A percentile compares a stretch with the other conserved stretches of the same genome.
phyloP scores from a whole-genome alignment of 2,797 vertebrate genomes.

The Helicolenus hilgendorfi region DNA sequence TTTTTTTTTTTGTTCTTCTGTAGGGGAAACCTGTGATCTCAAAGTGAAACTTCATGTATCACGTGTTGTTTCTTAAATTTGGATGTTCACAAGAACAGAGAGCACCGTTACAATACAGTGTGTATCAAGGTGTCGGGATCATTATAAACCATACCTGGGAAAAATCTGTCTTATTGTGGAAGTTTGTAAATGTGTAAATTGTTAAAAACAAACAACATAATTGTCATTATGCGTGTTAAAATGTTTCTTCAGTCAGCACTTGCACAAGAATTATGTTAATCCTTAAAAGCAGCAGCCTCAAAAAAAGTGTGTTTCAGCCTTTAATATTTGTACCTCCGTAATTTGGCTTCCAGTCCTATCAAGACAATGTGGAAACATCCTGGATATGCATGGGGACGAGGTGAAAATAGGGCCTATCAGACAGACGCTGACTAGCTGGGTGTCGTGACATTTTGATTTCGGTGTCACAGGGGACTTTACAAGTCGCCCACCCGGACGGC shows the following conservation, averaged over 20 bases:
- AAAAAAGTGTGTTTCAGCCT: background rate
- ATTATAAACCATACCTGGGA: background rate
- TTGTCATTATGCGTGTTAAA: background rate
- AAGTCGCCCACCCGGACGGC: conserved; percentile 31
- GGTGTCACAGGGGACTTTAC: conserved; percentile 25
- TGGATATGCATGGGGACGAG: background rate
- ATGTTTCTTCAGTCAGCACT: background rate
- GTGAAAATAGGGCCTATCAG: conserved; percentile 4
- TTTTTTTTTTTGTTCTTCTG: background rate
- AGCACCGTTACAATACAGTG: background rate
- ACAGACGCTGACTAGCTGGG: background rate
- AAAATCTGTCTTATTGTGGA: background rate
- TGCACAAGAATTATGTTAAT: background rate
- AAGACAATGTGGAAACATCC: background rate
- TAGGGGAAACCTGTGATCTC: background rate
- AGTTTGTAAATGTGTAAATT: background rate
- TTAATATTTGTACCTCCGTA: background rate
- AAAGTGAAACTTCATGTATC: background rate
- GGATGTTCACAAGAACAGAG: background rate
- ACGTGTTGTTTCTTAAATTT: background rate
- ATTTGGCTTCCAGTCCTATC: background rate
- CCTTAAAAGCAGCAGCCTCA: background rate
- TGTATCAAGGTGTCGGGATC: background rate
- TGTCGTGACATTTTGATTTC: conserved; percentile 56
- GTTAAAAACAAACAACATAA: background rate